Conservation (phyloP, 2,113 vertebrate species). For the Lethenteron reissneri region DNA sequence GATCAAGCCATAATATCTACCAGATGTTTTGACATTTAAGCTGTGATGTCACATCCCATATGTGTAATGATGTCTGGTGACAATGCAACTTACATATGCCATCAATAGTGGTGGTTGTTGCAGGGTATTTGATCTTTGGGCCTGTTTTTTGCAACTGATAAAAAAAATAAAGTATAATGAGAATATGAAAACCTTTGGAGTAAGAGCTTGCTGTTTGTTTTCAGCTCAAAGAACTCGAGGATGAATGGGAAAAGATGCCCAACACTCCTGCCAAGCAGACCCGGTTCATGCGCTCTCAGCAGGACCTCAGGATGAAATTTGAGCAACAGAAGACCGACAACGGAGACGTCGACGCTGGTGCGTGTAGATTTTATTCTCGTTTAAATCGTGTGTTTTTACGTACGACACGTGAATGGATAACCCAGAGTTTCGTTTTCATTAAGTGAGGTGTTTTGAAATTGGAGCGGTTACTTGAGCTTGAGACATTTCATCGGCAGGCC, state of each 20-base stretch:
- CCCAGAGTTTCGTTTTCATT: no score
- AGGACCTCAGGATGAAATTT: slow-evolving; percentile 78
- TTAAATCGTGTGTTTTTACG: no score
- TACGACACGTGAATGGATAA: no score
- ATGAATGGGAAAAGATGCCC: slow-evolving; percentile 83
- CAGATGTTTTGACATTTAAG: no score
- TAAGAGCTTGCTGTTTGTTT: slow-evolving; percentile 6
- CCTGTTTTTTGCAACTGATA: neutral
- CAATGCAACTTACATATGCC: neutral
- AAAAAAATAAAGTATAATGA: no score
- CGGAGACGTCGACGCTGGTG: no score
- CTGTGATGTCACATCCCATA: neutral
- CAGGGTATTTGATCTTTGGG: neutral
- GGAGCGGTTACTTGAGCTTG: no score
- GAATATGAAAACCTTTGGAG: no score
- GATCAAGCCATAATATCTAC: neutral
- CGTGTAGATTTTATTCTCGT: no score
- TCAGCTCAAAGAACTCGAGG: slow-evolving; percentile 90
- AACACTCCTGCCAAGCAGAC: slow-evolving; percentile 45
- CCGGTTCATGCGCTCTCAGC: slow-evolving; percentile 80
- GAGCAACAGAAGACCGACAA: slow-evolving; percentile 53
- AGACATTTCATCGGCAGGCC: slow-evolving; percentile 19
- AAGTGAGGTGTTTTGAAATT: no score
- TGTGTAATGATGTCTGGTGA: neutral
- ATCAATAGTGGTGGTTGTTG: neutral